Base-by-base conservation (phyloP, 2,888 invertebrate genomes). In the Nesidiocoris tenuis region DNA sequence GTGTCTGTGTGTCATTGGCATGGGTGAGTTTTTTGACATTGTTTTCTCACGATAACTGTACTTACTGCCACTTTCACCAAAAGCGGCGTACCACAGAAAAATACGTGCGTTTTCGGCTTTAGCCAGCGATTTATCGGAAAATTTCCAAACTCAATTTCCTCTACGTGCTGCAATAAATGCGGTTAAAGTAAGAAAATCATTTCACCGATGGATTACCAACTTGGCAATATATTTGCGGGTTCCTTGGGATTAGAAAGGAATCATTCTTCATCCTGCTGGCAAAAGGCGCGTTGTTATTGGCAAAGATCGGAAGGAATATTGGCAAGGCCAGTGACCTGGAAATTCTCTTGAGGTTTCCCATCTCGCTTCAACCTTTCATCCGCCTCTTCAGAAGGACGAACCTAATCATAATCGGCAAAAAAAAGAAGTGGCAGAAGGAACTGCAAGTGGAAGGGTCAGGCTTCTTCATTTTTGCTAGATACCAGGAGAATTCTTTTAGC, bases 281-380 rank as follows among this genome's bases (percentile, higher is more conserved):
- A 24, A 18, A 18, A 21, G 63, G 22, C 67, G 22, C 12, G 22
- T 59, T 5, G 59, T 70, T 70, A 70, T 70, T 70, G 70, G 59
- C 70, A 56, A 59, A 70, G 70, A 70, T 70, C 21, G 63, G 63
- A 7, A 54, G 67, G 19, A 23, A 54, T 72, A 72, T 72, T 72
- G 72, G 71, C 54, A 71, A 25, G 61, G 61, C 56, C 19, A 72
- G 72, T 72, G 72, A 72, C 72, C 72, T 63, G 72, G 72, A 72
- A 72, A 72, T 72, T 39, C 72, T 63, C 72, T 70, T 61, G 25
- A 63, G 63, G 63, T 39, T 39, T 39, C 61, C 56, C 39, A 61
- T 72, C 39, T 56, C 21, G 17, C 17, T 63, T 63, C 16, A 17
- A 21, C 22, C 63, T 22, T 21, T 63, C 63, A 17, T 63, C 17